Base-by-base conservation (phyloP, 2,113 vertebrate genomes). In the Sinocyclocheilus anshuiensis region DNA sequence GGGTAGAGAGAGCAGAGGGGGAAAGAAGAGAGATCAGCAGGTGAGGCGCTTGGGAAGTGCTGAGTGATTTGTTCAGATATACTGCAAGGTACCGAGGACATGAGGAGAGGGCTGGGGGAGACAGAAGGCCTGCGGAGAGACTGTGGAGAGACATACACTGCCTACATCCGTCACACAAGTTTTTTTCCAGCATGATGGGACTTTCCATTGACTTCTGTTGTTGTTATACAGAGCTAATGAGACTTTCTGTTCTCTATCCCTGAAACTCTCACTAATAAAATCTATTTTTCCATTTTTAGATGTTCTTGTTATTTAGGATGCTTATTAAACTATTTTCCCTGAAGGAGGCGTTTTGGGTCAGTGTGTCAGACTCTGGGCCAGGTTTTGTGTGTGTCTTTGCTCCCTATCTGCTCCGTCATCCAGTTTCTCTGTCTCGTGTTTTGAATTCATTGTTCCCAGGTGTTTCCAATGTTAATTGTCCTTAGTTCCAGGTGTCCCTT, bases 21-120 rank as follows among this genome's bases (percentile, higher is more conserved):
- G 33, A 65, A 81, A 81, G 75, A 53, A 61, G 67, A 76, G 65
- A 71, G 48, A 76, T 71, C 83, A 91, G 88, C 65, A 87, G 88
- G 89, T 88, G 84, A 81, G 84, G 87, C 83, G 88, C 90, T 42
- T 59, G 81, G 83, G 90, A 91, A 81, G 81, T 88, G 75, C 89
- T 92, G 90, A 95, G 91, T 92, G 93, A 94, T 94, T 94, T 93
- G 81, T 91, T 86, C 61, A 65, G 83, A 85, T 89, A 89, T 87
- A 77, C 83, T 92, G 88, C 84, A 72, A 90, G 90, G 92, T 91
- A 88, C 83, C 42, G 78, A 79, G 53, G 69, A 89, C 75, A 88
- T 50, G 83, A 87, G 80, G 77, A 65, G 67, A 77, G 63, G 59
- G 26, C 67, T 36, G 63, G 57, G 67, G 88, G 84, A 84, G 69